Evolutionary conservation across 2,888 invertebrate genomes (phyloP).

Genomic region (Andrena chrysosceles): DNA sequence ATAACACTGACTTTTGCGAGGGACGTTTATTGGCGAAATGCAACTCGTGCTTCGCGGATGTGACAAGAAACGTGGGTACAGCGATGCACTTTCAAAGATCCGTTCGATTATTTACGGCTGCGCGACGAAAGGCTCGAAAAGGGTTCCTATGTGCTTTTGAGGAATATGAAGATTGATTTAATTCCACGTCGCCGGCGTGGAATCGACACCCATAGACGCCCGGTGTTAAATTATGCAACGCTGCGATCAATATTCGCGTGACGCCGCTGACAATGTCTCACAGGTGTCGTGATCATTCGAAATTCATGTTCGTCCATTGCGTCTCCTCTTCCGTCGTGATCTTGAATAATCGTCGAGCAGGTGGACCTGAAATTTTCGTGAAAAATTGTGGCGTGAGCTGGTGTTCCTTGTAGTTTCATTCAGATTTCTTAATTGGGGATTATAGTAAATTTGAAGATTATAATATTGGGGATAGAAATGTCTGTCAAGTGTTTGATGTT

Average conservation of each 20-base stretch:
- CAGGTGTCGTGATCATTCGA: constrained; percentile 8
- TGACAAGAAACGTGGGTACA: too few relatives aligned
- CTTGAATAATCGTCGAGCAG: not conserved
- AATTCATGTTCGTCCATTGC: not conserved
- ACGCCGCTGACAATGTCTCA: constrained; percentile 9
- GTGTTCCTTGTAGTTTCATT: not conserved
- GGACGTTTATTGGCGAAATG: too few relatives aligned
- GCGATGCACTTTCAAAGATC: not conserved
- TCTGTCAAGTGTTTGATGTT: not conserved
- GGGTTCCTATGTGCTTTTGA: not conserved
- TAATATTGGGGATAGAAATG: too few relatives aligned
- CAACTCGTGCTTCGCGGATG: too few relatives aligned
- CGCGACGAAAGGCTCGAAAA: not conserved
- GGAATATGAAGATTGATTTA: constrained; percentile 24
- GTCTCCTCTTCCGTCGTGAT: not conserved
- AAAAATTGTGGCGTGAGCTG: not conserved
- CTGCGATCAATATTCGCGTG: constrained; percentile 32
- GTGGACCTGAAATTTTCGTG: not conserved
- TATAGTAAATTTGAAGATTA: too few relatives aligned
- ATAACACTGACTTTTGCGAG: too few relatives aligned
- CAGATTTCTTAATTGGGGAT: not conserved
- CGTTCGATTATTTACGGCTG: constrained; percentile 16
- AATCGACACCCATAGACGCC: constrained; percentile 17
- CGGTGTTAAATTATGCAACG: constrained; percentile 35
- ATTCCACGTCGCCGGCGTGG: constrained; percentile 19